Evolutionary conservation across 2,888 invertebrate genomes (phyloP), one percentile per base, ranked within the genome.

Genomic region (Apamea crenata): DNA sequence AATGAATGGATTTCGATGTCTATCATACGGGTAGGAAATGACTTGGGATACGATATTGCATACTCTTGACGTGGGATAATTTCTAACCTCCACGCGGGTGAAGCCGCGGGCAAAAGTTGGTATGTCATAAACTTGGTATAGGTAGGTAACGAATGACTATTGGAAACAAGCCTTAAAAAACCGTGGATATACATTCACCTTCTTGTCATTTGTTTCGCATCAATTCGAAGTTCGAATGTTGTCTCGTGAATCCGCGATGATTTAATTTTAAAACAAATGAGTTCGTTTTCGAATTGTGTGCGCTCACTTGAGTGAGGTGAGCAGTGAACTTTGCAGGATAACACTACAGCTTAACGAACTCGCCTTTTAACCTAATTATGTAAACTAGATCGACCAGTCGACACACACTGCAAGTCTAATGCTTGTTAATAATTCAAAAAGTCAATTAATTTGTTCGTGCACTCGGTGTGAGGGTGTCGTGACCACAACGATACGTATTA

Each of bases 351-450:
- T 40, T 40, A 29, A 44, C 14, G 7, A 44, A 32, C 47, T 32
- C 18, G 10, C 16, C 1, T 47, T 47, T 32, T n/a, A 21, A 21
- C 16, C 21, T 40, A 40, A 40, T 0, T 3, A 44, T 32, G 7
- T 18, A 47, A 70, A 40, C 4, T 32, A 81, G 7, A 61, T 40
- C 32, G n/a, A 66, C 25, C 32, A 16, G 10, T 16, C 29, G 6
- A 16, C 44, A 53, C 10, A 21, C 14, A 32, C 1, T 53, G 50
- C 21, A 81, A 25, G 47, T 40, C 0, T 40, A 29, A 44, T 63
- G 32, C 18, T 53, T 10, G 53, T 47, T 78, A 53, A 56, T 65
- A 47, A 75, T 82, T 74, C n/a, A 74, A 10, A 36, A 36, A 56
- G 25, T 29, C 16, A 25, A 56, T 56, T 56, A 36, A 82, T 74